Evolutionary conservation across 1,140 invertebrate species (phyloP).

Genomic region (Anastrepha obliqua): DNA sequence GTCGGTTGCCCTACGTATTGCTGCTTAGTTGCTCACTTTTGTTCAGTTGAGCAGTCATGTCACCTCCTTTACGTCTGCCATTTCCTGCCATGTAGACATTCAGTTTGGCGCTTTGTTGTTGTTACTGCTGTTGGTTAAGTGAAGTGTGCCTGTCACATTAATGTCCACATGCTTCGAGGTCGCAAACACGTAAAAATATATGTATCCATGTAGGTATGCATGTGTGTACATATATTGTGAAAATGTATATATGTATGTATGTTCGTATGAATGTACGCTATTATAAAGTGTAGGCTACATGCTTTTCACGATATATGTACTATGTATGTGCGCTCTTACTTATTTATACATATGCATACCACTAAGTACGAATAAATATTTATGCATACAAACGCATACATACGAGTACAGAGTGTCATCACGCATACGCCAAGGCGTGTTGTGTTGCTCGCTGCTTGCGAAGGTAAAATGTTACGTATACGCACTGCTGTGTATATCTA

Average conservation of each 20-base stretch:
- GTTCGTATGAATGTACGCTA: not conserved
- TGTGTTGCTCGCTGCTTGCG: not conserved
- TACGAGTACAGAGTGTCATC: not conserved
- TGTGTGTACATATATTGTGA: not conserved
- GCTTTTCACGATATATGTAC: not conserved
- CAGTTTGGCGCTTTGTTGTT: not conserved
- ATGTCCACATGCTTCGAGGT: conserved; percentile 5
- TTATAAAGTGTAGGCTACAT: not conserved
- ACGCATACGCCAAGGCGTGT: not conserved
- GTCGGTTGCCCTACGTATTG: not conserved
- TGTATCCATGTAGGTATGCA: not conserved
- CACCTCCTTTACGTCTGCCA: conserved; percentile 27
- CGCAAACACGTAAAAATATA: not conserved
- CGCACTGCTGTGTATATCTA: not conserved
- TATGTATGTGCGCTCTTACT: too few relatives aligned
- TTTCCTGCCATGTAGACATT: conserved; percentile 34
- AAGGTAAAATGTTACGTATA: conserved; percentile 19
- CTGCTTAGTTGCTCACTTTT: conserved; percentile 41
- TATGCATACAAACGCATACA: not conserved
- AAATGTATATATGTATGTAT: not conserved
- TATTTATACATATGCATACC: not conserved
- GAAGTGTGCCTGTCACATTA: conserved; percentile 51
- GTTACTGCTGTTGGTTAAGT: conserved; percentile 10
- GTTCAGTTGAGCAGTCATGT: conserved; percentile 28
- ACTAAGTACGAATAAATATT: not conserved